These are phyloP conservation scores for Bolinopsis microptera DNA, from an alignment of 37 sponge, comb jelly and placozoan species.

Conservation along the genomic window DNA sequence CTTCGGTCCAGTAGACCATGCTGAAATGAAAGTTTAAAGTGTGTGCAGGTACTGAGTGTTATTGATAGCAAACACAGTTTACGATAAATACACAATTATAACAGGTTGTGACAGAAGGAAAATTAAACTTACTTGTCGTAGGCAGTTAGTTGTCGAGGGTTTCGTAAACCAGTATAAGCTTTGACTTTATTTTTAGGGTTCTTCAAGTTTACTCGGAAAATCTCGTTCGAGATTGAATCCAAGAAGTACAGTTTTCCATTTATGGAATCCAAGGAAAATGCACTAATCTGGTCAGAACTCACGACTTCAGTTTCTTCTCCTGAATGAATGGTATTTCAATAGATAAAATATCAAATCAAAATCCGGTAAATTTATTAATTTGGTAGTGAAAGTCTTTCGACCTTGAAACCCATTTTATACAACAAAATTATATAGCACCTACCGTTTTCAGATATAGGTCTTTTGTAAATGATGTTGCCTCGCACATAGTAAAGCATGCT, in stretches of 20 bases:
- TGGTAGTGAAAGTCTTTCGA: too few relatives aligned
- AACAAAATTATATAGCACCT: too few relatives aligned
- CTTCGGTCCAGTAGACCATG: slow-evolving; percentile 11
- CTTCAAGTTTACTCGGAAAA: not conserved
- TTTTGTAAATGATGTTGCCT: not conserved
- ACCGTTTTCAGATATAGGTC: not conserved
- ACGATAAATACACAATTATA: too few relatives aligned
- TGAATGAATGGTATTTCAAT: too few relatives aligned
- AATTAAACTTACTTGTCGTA: not conserved
- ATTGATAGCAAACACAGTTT: not conserved
- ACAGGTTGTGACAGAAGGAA: too few relatives aligned
- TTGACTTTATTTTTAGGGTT: not conserved
- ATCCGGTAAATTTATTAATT: too few relatives aligned
- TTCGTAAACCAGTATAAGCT: not conserved
- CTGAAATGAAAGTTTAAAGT: too few relatives aligned
- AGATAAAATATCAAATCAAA: too few relatives aligned
- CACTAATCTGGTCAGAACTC: not conserved
- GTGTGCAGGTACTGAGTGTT: too few relatives aligned
- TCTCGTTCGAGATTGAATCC: not conserved
- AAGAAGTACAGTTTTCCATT: not conserved
- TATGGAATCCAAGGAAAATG: not conserved
- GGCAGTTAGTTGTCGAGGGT: not conserved
- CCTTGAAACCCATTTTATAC: too few relatives aligned
- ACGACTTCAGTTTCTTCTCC: not conserved
- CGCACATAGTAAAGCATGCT: not conserved